These are phyloP conservation scores for Brachyopa scutellaris DNA, from an alignment of 2,888 invertebrate species.

Conservation along the genomic window DNA sequence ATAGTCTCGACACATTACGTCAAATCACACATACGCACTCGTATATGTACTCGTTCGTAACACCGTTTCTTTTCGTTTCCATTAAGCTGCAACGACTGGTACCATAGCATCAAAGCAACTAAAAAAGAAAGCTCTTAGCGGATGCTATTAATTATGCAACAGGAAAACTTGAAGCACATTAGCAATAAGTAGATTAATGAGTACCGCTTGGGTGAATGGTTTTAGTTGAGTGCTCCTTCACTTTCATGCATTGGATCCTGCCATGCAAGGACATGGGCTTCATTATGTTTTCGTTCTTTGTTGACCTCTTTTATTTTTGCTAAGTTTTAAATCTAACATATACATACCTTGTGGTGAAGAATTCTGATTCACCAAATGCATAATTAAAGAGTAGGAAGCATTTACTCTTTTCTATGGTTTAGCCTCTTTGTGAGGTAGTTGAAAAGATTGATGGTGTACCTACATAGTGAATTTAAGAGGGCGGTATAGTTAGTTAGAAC, in stretches of 20 bases:
- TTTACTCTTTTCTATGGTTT: too few species aligned
- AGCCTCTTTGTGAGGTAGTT: too few species aligned
- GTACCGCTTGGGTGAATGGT: conserved; percentile 37
- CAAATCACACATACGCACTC: background rate
- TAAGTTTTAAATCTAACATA: background rate
- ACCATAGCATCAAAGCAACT: conserved; percentile 7
- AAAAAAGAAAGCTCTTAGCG: conserved; percentile 33
- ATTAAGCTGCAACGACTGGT: background rate
- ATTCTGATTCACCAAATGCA: background rate
- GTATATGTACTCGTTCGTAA: too few species aligned
- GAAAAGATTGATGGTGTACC: too few species aligned
- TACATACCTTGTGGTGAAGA: background rate
- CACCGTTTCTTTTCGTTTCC: background rate
- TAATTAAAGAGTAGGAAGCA: conserved; percentile 7
- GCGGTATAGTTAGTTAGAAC: too few species aligned
- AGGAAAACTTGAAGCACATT: conserved; percentile 37
- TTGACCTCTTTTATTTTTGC: background rate
- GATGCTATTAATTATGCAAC: conserved; percentile 41
- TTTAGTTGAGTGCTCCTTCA: conserved; percentile 9
- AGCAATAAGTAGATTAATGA: conserved; percentile 46
- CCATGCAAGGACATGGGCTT: background rate
- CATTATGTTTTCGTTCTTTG: conserved; percentile 4
- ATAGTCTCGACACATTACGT: background rate
- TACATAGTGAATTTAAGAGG: too few species aligned
- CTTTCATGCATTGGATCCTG: conserved; percentile 9